These are phyloP conservation scores for Coronaproctus castanopsis DNA, from an alignment of 2,888 invertebrate genomes.

Conservation along the genomic window DNA sequence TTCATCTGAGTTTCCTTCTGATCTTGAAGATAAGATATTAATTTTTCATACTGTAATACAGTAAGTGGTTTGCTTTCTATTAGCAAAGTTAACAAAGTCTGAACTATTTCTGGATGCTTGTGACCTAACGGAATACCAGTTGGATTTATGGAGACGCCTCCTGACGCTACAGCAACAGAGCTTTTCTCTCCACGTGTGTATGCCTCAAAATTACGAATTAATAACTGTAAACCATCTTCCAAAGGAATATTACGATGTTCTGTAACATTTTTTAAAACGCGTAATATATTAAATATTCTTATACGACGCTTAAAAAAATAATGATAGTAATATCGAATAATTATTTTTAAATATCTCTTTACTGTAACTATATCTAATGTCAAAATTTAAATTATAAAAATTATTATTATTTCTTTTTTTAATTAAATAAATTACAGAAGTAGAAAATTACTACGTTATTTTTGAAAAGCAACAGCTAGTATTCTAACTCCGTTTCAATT, in stretches of 20 bases:
- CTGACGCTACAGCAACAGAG: conserved; percentile 24
- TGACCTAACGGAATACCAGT: conserved; percentile 20
- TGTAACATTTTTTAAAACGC: conserved; percentile 23
- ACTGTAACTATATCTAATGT: no score
- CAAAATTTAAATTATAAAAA: no score
- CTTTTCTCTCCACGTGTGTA: conserved; percentile 36
- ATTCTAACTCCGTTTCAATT: no score
- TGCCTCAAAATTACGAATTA: conserved; percentile 47
- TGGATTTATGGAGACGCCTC: conserved; percentile 24
- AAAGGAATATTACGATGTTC: conserved; percentile 93
- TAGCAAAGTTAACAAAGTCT: conserved; percentile 48
- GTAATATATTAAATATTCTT: no score
- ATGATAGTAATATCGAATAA: no score
- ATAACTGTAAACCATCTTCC: conserved; percentile 65
- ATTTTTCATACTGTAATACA: conserved; percentile 54
- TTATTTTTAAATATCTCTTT: no score
- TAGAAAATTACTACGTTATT: no score
- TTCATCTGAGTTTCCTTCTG: conserved; percentile 52
- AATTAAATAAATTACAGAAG: no score
- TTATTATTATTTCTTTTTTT: no score
- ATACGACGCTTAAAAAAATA: no score
- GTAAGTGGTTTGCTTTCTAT: conserved; percentile 62
- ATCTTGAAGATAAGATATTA: conserved; percentile 51
- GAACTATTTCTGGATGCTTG: conserved; percentile 42
- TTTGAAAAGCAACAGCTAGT: no score